Base-by-base conservation (phyloP, 2,113 vertebrate species). In the Morone saxatilis region DNA sequence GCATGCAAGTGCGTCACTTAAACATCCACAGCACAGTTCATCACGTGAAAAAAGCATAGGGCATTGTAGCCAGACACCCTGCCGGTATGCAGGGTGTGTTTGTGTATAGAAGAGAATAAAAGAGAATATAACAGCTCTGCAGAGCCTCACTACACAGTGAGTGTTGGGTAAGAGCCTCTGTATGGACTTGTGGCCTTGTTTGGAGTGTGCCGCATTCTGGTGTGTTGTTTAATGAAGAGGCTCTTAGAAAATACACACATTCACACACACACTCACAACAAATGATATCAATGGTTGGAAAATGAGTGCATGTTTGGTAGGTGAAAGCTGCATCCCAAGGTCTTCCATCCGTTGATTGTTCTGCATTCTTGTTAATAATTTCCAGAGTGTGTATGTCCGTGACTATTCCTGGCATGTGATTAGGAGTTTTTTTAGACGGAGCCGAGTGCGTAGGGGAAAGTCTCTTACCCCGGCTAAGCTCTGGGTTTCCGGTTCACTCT, bases 111-210 rank as follows among this genome's bases (percentile, higher is more conserved):
- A 48, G 86, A 86, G 81, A 88, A 89, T 92, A 86, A 92, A 93
- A 87, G 91, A 89, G 89, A 89, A 78, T 84, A 76, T 85, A 92
- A 90, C 82, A 89, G 80, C 86, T 59, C 80, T 86, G 83, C 85
- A 83, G 76, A 81, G 86, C 86, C 75, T 87, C 88, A 70, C 87
- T 75, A 69, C 84, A 71, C 78, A 45, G 36, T 69, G 85, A 89
- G 90, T 86, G 86, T 89, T 57, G 22, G 87, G 77, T 86, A 89
- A 94, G 92, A 85, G 92, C 86, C 83, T 86, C 79, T 92, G 88
- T 76, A 75, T 81, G 78, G 91, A 93, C 81, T 90, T 53, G 83
- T 89, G 92, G 87, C 94, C 94, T 95, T 90, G 92, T 91, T 91
- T 93, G 83, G 86, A 95, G 92, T 71, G 83, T 45, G 67, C 86